These are phyloP conservation scores for Philereme vetulata DNA, from an alignment of 2,888 invertebrate genomes.

Conservation along the genomic window DNA sequence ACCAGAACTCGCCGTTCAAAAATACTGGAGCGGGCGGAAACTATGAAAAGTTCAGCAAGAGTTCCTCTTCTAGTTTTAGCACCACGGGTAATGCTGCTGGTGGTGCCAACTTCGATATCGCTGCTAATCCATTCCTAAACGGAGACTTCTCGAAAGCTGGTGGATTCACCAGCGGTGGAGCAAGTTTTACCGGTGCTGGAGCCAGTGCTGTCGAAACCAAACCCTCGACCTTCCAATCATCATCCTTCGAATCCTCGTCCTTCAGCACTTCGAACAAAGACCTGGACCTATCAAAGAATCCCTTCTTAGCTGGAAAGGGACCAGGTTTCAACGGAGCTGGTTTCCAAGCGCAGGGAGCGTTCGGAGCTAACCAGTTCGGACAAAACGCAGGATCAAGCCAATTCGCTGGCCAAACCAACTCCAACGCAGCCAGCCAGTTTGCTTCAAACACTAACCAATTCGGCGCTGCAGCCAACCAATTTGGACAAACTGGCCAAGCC, in stretches of 20 bases:
- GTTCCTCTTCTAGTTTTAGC: constrained; percentile 56
- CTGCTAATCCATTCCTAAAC: constrained; percentile 63
- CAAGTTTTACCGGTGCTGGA: constrained; percentile 29
- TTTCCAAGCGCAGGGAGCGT: constrained; percentile 30
- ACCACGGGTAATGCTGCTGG: constrained; percentile 46
- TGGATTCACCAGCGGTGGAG: constrained; percentile 30
- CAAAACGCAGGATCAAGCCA: constrained; percentile 30
- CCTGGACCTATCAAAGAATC: constrained; percentile 8
- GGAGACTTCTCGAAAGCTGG: constrained; percentile 57
- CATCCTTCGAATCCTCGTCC: constrained; percentile 60
- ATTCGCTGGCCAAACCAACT: constrained; percentile 33
- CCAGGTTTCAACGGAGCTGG: constrained; percentile 37
- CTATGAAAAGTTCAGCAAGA: constrained; percentile 67
- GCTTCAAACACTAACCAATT: constrained; percentile 20
- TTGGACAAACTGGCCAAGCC: constrained; percentile 23
- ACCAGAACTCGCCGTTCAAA: constrained; percentile 83
- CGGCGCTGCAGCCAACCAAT: constrained; percentile 6
- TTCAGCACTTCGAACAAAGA: constrained; percentile 58
- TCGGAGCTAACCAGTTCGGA: constrained; percentile 27
- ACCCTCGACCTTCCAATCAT: constrained; percentile 48
- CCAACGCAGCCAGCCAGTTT: constrained; percentile 20
- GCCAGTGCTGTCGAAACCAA: constrained; percentile 25
- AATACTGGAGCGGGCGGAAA: constrained; percentile 58
- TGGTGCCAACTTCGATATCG: constrained; percentile 44
- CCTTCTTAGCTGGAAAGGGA: constrained; percentile 7